These are phyloP conservation scores for Hiodon alosoides DNA, from an alignment of 2,113 vertebrate genomes.

Conservation along the genomic window DNA sequence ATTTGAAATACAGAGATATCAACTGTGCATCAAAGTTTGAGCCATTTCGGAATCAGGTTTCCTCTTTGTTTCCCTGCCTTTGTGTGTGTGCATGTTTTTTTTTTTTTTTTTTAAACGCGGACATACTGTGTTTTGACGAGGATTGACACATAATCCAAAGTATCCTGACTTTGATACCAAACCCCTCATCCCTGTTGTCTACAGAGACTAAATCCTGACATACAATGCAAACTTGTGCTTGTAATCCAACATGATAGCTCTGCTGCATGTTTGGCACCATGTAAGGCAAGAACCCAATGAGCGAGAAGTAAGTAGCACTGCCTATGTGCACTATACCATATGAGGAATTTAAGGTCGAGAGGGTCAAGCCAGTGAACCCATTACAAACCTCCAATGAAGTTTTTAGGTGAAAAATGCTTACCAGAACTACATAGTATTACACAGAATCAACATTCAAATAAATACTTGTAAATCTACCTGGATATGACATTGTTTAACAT, in stretches of 20 bases:
- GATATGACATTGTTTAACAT: not conserved
- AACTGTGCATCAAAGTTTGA: constrained; percentile 37
- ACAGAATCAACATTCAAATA: constrained; percentile 4
- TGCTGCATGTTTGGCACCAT: constrained; percentile 60
- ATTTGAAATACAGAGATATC: constrained; percentile 45
- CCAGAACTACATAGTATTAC: too few relatives aligned
- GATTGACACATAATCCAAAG: constrained; percentile 58
- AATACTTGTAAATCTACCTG: constrained; percentile 7
- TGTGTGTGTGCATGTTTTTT: constrained; percentile 43
- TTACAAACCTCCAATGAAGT: constrained; percentile 5
- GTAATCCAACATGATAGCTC: constrained; percentile 25
- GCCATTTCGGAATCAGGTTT: constrained; percentile 47
- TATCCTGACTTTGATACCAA: constrained; percentile 62
- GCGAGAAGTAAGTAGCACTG: constrained; percentile 57
- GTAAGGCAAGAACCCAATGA: constrained; percentile 58
- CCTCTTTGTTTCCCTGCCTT: constrained; percentile 50
- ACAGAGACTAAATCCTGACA: not conserved
- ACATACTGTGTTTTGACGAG: constrained; percentile 44
- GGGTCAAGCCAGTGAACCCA: constrained; percentile 26
- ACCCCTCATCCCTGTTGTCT: constrained; percentile 46
- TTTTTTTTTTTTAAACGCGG: constrained; percentile 50
- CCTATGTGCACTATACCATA: constrained; percentile 36
- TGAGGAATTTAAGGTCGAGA: constrained; percentile 32
- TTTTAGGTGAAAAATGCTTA: too few relatives aligned
- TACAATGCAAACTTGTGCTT: constrained; percentile 16